Evolutionary conservation across 2,797 vertebrate species (phyloP), one percentile per base, ranked within the genome.

Genomic region (Anableps anableps): DNA sequence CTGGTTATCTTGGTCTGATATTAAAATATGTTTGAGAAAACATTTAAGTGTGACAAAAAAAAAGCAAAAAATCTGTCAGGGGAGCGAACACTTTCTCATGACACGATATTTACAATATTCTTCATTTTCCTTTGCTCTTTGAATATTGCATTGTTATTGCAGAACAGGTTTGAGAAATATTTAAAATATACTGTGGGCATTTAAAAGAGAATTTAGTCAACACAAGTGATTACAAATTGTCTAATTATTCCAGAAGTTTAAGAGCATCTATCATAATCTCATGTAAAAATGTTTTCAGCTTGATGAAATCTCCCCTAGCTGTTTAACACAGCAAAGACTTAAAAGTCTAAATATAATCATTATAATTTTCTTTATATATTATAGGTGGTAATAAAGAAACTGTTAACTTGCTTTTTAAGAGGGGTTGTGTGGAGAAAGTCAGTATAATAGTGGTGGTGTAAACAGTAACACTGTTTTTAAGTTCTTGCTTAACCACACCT

Each of bases 31-130:
- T 38, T 66, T 66, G 17, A 66, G 34, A 29, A 5, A 5, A 16
- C n/a, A 60, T 62, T 62, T 62, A 62, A 62, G 31, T 62, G 60
- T 62, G 60, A 64, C 60, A 36, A 64, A 19, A 34, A 50, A 50
- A 21, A 50, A 19, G 48, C 16, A 19, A 6, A 50, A 19, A 36
- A 60, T 31, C 58, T 31, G n/a, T 17, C 16, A 5, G 29, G 58
- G 29, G 3, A 23, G 21, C 19, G 26, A 68, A 41, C 19, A 21
- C 31, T 36, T 36, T 64, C 6, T 64, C 31, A 26, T 23, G 64
- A 26, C 36, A 64, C 7, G 21, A 29, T 23, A 38, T 66, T 66
- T 66, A 5, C 19, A 11, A 38, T 68, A 26, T 4, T 41, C 53
- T 58, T 58, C 2, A n/a, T 11, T 68, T 68, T 68, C 21, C 4